Evolutionary conservation across 2,113 vertebrate species (phyloP).

Genomic region (Rhinichthys klamathensis): DNA sequence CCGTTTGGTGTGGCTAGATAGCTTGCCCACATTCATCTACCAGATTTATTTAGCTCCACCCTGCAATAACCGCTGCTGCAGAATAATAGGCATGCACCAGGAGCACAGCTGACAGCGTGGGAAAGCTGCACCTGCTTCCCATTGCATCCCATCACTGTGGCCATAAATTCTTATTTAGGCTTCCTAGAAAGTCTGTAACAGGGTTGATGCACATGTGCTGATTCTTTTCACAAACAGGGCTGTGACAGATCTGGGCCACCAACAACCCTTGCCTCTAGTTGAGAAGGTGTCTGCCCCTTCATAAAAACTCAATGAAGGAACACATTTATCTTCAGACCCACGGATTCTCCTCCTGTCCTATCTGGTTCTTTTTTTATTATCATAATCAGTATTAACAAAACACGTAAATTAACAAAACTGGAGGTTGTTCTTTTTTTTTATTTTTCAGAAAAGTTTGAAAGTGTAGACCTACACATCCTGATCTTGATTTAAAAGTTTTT

Average conservation of each 20-base stretch:
- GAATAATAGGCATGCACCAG: not conserved
- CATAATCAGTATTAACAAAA: not conserved
- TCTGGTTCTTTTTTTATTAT: not conserved
- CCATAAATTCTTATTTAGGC: slow-evolving; percentile 2
- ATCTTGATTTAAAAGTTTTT: no score
- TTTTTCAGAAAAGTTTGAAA: no score
- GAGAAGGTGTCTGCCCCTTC: not conserved
- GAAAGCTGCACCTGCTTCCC: slow-evolving; percentile 14
- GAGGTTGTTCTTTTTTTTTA: no score
- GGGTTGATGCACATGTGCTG: not conserved
- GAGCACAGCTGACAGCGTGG: not conserved
- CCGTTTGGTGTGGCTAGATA: slow-evolving; percentile 18
- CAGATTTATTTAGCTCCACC: slow-evolving; percentile 16
- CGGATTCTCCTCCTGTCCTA: not conserved
- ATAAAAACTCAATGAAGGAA: not conserved
- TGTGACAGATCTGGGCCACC: slow-evolving; percentile 10
- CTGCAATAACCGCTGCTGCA: not conserved
- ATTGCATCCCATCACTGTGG: not conserved
- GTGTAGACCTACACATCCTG: no score
- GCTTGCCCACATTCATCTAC: not conserved
- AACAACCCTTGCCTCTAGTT: not conserved
- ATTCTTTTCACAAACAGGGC: not conserved
- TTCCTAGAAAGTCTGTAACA: not conserved
- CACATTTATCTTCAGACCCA: slow-evolving; percentile 2
- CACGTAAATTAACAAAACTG: not conserved